phyloP scores from a whole-genome alignment of 2,888 invertebrate species.

The Dioctria rufipes region DNA sequence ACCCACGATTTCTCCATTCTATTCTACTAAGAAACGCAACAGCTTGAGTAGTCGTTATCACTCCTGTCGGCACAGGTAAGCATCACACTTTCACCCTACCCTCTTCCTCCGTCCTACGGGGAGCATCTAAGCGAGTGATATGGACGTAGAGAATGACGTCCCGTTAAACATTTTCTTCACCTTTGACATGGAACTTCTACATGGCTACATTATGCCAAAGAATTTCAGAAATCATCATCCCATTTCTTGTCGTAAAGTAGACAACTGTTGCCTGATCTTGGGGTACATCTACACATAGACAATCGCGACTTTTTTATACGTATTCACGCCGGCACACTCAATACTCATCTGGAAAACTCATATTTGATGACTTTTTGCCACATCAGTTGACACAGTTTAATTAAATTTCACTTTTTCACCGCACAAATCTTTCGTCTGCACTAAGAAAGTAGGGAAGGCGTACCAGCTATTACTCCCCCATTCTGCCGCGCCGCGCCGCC shows the following conservation, averaged over 20 bases:
- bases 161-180: slow-evolving; percentile 47
- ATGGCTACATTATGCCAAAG: slow-evolving; percentile 40
- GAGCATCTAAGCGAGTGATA: neutral
- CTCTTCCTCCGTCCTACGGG: neutral
- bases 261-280: slow-evolving; percentile 57
- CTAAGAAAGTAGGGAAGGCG: neutral
- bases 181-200: slow-evolving; percentile 46
- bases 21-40: slow-evolving; percentile 34
- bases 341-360: slow-evolving; percentile 42
- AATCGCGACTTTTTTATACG: neutral
- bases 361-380: slow-evolving; percentile 58
- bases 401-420: slow-evolving; percentile 63
- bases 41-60: slow-evolving; percentile 37
- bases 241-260: slow-evolving; percentile 55
- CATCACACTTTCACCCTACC: slow-evolving; percentile 12
- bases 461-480: neutral
- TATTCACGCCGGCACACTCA: slow-evolving; percentile 21
- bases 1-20: neutral
- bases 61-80: slow-evolving; percentile 46
- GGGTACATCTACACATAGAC: slow-evolving; percentile 20
- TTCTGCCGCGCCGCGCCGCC: neutral
- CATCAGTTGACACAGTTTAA: slow-evolving; percentile 63
- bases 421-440: slow-evolving; percentile 54
- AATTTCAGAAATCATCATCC: slow-evolving; percentile 56
- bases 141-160: slow-evolving; percentile 43